Evolutionary conservation across 1,140 invertebrate genomes (phyloP).

Genomic region (Cataglyphis hispanica): DNA sequence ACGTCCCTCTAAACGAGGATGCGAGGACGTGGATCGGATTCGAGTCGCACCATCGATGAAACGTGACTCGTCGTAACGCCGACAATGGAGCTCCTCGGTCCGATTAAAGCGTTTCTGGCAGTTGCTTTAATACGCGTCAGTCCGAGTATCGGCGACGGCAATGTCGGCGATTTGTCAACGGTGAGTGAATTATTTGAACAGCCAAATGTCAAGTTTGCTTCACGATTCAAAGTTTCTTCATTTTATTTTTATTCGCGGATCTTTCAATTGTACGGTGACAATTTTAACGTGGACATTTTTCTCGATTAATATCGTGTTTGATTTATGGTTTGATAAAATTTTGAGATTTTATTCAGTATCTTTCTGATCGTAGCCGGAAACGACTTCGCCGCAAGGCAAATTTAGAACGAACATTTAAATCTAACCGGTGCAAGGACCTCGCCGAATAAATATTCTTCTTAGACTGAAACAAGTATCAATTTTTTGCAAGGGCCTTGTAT

Average conservation of each 20-base stretch:
- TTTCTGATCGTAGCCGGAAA: no score
- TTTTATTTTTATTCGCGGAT: background rate
- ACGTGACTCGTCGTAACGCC: conserved; percentile 16
- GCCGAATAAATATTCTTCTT: conserved; percentile 33
- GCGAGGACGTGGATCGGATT: conserved; percentile 6
- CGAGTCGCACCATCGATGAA: conserved; percentile 18
- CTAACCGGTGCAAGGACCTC: background rate
- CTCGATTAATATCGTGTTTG: no score
- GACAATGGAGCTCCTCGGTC: conserved; percentile 77
- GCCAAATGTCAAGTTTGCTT: background rate
- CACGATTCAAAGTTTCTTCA: background rate
- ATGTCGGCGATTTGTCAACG: conserved; percentile 72
- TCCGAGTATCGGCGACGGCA: background rate
- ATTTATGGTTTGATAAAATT: no score
- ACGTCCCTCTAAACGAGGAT: conserved; percentile 42
- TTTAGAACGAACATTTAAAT: background rate
- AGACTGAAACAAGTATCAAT: conserved; percentile 9
- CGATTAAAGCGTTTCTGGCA: conserved; percentile 79
- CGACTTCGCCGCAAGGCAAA: background rate
- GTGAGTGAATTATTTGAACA: conserved; percentile 70
- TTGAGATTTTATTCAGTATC: no score
- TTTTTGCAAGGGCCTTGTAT: background rate
- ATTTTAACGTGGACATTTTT: no score
- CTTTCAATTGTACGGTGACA: no score
- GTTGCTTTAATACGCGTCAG: conserved; percentile 42